Percentiles rank a stretch among this genome's conserved stretches.
These are phyloP conservation scores for Anastrepha ludens DNA, from an alignment of 1,140 invertebrate species.

Conservation along the genomic window DNA sequence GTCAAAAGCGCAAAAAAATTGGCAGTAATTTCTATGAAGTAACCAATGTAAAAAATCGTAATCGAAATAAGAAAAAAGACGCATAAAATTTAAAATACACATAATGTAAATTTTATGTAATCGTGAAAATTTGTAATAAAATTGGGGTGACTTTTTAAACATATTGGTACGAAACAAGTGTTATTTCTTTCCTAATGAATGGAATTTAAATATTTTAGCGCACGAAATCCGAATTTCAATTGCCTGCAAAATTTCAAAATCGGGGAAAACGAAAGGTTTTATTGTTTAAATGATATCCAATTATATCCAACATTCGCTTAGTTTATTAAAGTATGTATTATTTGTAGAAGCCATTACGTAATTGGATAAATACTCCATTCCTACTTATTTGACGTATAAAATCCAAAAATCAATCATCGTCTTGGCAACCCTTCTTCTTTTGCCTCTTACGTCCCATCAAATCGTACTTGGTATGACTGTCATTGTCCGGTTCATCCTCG, in stretches of 20 bases:
- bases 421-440: constrained; percentile 71
- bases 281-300: too few species aligned
- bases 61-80: constrained; percentile 71
- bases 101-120: background rate
- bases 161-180: too few species aligned
- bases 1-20: constrained; percentile 87
- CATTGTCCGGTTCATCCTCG: constrained; percentile 73
- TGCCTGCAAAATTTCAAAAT: too few species aligned
- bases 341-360: background rate
- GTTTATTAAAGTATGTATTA: background rate
- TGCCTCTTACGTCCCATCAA: constrained; percentile 77
- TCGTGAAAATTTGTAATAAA: background rate
- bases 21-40: constrained; percentile 96
- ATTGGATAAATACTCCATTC: background rate
- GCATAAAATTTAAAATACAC: background rate
- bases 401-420: constrained; percentile 56
- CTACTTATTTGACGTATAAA: background rate
- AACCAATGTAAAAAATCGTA: constrained; percentile 91
- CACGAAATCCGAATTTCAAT: too few species aligned
- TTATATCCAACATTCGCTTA: too few species aligned
- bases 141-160: too few species aligned
- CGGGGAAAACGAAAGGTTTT: too few species aligned
- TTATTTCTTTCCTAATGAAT: too few species aligned
- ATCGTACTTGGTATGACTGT: constrained; percentile 74
- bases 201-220: too few species aligned